Evolutionary conservation across 2,113 vertebrate genomes (phyloP).

Genomic region (Dolichotis patagonum): DNA sequence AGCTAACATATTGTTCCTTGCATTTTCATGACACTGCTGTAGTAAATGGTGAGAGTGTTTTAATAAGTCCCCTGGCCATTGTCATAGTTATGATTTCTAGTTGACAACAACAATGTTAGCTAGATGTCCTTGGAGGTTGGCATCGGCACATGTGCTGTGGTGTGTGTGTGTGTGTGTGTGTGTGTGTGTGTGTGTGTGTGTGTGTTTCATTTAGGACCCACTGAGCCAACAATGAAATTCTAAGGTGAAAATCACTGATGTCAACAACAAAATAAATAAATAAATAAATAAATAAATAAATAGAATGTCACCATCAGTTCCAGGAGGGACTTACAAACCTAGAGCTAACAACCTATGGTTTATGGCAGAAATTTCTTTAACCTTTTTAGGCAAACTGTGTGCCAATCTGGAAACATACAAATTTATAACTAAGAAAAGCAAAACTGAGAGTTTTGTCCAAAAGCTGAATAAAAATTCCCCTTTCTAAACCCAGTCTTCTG

Average conservation of each 20-base stretch:
- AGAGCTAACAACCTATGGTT: background rate
- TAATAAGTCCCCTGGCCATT: slow-evolving; percentile 17
- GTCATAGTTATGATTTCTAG: background rate
- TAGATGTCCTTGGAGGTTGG: background rate
- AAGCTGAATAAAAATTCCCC: background rate
- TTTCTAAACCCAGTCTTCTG: background rate
- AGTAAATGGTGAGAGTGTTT: slow-evolving; percentile 23
- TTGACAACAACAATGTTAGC: background rate
- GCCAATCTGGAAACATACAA: background rate
- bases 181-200: too few species aligned
- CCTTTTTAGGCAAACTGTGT: background rate
- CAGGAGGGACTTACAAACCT: slow-evolving; percentile 40
- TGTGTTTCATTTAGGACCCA: slow-evolving; percentile 8
- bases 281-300: background rate
- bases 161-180: background rate
- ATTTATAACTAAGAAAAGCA: slow-evolving; percentile 32
- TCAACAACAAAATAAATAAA: slow-evolving; percentile 4
- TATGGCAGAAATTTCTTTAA: slow-evolving; percentile 29
- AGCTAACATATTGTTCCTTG: background rate
- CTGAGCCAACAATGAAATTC: background rate
- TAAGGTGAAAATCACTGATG: slow-evolving; percentile 29
- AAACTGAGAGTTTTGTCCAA: background rate
- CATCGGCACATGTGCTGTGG: background rate
- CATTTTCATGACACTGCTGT: background rate
- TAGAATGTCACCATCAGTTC: slow-evolving; percentile 34